Base-by-base conservation (phyloP, 2,888 invertebrate species). In the Trissolcus japonicus region DNA sequence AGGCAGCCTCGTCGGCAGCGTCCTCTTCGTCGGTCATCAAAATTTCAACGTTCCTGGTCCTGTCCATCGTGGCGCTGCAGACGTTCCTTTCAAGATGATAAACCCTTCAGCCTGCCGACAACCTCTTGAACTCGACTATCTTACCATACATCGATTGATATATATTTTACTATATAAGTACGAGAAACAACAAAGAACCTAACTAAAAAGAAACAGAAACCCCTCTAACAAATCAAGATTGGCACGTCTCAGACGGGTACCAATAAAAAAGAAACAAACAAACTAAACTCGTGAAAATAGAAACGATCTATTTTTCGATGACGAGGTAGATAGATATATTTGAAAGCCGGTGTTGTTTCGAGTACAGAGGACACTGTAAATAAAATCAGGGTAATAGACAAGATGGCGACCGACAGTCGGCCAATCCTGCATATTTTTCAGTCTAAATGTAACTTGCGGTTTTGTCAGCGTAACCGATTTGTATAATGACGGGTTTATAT, bases 11-110 rank as follows among this genome's bases (percentile, higher is more conserved):
- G 54, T 88, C 86, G 53, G 84, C 87, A 25, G 87, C 86, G 9
- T 84, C 87, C 21, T 82, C 86, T 21, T 84, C 86, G 53, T 86
- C 86, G 13, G 63, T 86, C 51, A 84, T 85, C 54, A 83, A 75
- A 78, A 81, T 86, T 53, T 86, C 86, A 50, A 78, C 85, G 48
- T 74, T 81, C 6, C 76, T 87, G 35, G 82, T 83, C 50, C 69
- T 82, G 25, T 84, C 83, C 60, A 78, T 81, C 53, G 83, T 83
- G 9, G 78, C 82, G 62, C 75, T 85, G 29, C 83, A 84, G 71
- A 80, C 81, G 76, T 81, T 84, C 76, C 76, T 87, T 67, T 84
- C 86, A 56, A 89, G 89, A 87, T 89, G 88, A 89, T 89, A 82
- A 85, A 88, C 83, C 79, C 35, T 11, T 35, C 35, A 72, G 51